Evolutionary conservation across 2,888 invertebrate genomes (phyloP), one percentile per base, ranked within the genome.

Genomic region (Drepanosiphum platanoidis): DNA sequence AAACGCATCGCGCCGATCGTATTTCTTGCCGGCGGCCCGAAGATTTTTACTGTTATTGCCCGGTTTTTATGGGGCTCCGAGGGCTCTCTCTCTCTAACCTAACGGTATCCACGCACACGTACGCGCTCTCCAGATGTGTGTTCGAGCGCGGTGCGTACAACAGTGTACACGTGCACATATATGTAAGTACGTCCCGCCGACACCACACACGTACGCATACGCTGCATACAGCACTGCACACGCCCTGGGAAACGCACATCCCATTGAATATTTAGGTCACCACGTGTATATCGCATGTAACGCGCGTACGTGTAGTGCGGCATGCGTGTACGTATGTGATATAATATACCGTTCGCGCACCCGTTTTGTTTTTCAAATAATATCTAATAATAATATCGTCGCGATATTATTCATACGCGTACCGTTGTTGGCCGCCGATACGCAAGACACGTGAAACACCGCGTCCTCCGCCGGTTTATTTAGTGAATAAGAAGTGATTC

Each of bases 251-350:
- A 22, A 52, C 30, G 58, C 22, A 34, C 18, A 22, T 84, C 84
- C 84, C 70, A 39, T 84, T 70, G 58, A 84, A 84, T 84, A 84
- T 84, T 84, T 77, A 84, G 84, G 84, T 84, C 84, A 77, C 22
- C 39, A 36, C n/a, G n/a, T n/a, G n/a, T n/a, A n/a, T n/a, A n/a
- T n/a, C n/a, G 32, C 4, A 52, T 61, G 36, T 34, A 30, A n/a
- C 68, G 52, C 68, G 52, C 52, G n/a, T 52, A 22, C 4, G 46
- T 8, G 18, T 34, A 7, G 15, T 34, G 66, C 34, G 15, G 39
- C 30, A 34, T 15, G 64, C n/a, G 34, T 52, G 13, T 3, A n/a
- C 36, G 52, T 22, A 22, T 78, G 42, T 78, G 22, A 46, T 7
- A 18, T 58, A 3, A 9, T 27, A 79, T 34, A 34, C 66, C 42